Conservation (phyloP, 2,113 vertebrate species). For the Ovis aries region DNA sequence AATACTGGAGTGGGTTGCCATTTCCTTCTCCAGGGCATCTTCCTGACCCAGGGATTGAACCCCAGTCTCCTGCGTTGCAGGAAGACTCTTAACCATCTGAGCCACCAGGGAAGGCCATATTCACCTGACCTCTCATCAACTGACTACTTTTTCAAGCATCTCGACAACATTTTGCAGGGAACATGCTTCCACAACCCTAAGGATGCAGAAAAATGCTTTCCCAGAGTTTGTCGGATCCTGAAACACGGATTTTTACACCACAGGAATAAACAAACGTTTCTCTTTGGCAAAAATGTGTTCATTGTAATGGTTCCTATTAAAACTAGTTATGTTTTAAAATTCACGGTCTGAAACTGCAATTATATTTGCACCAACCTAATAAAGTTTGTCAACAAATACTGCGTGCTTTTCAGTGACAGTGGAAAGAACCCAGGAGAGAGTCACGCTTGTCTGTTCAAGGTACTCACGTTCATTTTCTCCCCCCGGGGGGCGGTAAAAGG, state of each 20-base stretch:
- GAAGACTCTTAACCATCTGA: not conserved
- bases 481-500: constrained; percentile 93
- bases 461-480: constrained; percentile 87
- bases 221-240: not conserved
- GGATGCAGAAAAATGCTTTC: not conserved
- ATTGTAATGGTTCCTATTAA: not conserved
- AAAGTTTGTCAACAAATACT: not conserved
- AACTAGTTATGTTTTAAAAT: not conserved
- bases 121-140: not conserved
- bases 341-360: not conserved
- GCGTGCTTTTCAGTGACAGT: not conserved
- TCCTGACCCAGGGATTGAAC: not conserved
- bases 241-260: not conserved
- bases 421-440: not conserved
- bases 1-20: not conserved
- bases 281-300: not conserved
- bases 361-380: not conserved
- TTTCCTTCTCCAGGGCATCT: not conserved
- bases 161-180: not conserved
- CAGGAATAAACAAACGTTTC: not conserved
- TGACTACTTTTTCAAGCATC: not conserved
- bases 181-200: not conserved
- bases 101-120: not conserved
- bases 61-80: not conserved
- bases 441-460: accelerated